These are phyloP conservation scores for Clavelina lepadiformis DNA, from an alignment of 23 tunicate species.

Conservation along the genomic window DNA sequence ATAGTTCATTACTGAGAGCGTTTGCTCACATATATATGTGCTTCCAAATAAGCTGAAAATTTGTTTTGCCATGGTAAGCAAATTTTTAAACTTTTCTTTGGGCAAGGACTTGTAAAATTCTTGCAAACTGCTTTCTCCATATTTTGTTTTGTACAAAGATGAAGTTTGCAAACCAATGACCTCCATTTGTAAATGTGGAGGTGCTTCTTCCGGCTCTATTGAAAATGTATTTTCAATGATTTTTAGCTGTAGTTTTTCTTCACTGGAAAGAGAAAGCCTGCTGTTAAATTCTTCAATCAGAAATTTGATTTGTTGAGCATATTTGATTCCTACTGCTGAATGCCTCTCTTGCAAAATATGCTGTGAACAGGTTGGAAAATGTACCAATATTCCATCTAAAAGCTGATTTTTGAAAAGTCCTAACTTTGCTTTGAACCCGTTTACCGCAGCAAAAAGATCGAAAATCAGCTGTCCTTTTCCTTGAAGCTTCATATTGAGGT, in stretches of 20 bases:
- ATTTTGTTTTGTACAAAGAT: conserved; percentile 16
- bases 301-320: conserved; percentile 28
- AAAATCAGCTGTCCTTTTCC: conserved; percentile 26
- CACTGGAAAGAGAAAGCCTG: conserved; percentile 40
- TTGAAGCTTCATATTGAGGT: conserved; percentile 40
- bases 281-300: conserved; percentile 29
- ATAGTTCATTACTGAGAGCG: too few relatives aligned
- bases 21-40: conserved; percentile 26
- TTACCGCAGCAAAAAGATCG: conserved; percentile 25
- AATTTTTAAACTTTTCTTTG: conserved; percentile 20
- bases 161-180: conserved; percentile 34
- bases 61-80: conserved; percentile 24
- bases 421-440: conserved; percentile 34
- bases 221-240: conserved; percentile 32
- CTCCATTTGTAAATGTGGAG: conserved; percentile 38
- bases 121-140: conserved; percentile 12
- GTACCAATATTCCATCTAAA: conserved; percentile 30
- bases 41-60: conserved; percentile 31
- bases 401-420: conserved; percentile 36
- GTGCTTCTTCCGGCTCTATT: conserved; percentile 39
- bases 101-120: conserved; percentile 3
- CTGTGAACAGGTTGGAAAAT: too few relatives aligned
- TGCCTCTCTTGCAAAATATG: too few relatives aligned
- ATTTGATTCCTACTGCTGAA: conserved; percentile 31
- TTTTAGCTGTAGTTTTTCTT: conserved; percentile 43